Percentiles rank a stretch among this genome's conserved stretches.
Conservation (phyloP, 2,888 invertebrate species). For the Malthinus seriepunctatus region DNA sequence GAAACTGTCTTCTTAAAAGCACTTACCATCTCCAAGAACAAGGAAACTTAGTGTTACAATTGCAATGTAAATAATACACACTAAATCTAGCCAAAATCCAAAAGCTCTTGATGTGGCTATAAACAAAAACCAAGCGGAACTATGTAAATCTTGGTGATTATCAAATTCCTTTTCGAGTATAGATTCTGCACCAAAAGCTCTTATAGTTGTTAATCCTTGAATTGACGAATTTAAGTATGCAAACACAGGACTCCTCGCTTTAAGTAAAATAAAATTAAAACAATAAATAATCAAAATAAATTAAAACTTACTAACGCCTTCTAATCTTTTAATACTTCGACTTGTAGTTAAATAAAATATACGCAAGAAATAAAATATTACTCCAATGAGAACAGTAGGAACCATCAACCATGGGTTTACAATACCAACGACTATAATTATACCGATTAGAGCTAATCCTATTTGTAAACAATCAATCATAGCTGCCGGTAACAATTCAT, state of each 20-base stretch:
- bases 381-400: slow-evolving; percentile 70
- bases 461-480: slow-evolving; percentile 70
- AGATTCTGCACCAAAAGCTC: slow-evolving; percentile 83
- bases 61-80: slow-evolving; percentile 85
- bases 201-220: slow-evolving; percentile 88
- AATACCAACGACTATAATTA: slow-evolving; percentile 75
- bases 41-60: slow-evolving; percentile 87
- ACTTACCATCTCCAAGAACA: slow-evolving; percentile 62
- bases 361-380: slow-evolving; percentile 77
- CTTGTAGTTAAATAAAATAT: slow-evolving; percentile 80
- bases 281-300: neutral
- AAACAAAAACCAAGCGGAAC: slow-evolving; percentile 91
- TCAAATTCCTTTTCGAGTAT: slow-evolving; percentile 81
- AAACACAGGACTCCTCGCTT: slow-evolving; percentile 95
- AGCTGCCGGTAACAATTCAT: slow-evolving; percentile 65
- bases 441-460: slow-evolving; percentile 78
- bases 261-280: slow-evolving; percentile 20
- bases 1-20: too few relatives aligned
- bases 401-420: slow-evolving; percentile 76
- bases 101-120: slow-evolving; percentile 90
- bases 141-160: slow-evolving; percentile 81
- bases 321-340: slow-evolving; percentile 78
- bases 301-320: slow-evolving; percentile 74
- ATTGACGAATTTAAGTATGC: slow-evolving; percentile 88
- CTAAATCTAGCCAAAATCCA: slow-evolving; percentile 89